Evolutionary conservation across 2,888 invertebrate genomes (phyloP).

Genomic region (Hyposoter didymator): DNA sequence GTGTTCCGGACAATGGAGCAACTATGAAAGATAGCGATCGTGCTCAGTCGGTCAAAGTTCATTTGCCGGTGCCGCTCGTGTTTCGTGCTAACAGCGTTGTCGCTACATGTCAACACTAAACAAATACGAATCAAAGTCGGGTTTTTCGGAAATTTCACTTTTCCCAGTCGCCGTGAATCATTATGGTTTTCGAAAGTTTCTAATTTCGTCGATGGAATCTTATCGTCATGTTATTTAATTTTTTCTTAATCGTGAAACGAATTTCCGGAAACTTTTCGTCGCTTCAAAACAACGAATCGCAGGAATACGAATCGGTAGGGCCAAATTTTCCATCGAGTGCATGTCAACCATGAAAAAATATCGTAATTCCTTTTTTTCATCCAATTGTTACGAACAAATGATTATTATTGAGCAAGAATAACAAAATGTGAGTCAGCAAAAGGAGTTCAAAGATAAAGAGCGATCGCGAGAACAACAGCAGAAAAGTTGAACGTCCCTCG

Average conservation of each 20-base stretch:
- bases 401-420: not conserved
- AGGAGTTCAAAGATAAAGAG: not conserved
- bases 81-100: not conserved
- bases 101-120: not conserved
- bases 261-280: not conserved
- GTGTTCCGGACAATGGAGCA: not conserved
- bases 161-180: not conserved
- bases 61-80: not conserved
- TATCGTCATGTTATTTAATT: not conserved
- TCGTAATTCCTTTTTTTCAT: not conserved
- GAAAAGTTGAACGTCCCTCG: conserved; percentile 9
- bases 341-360: not conserved
- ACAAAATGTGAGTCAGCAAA: not conserved
- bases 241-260: not conserved
- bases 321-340: not conserved
- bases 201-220: not conserved
- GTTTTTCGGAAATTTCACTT: not conserved
- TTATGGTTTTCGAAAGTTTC: not conserved
- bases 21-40: not conserved
- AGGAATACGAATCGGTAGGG: not conserved
- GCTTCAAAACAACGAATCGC: not conserved
- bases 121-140: not conserved
- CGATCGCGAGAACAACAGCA: not conserved
- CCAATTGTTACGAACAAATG: not conserved
- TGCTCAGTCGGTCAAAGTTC: conserved; percentile 20